Percentiles rank a stretch among this genome's conserved stretches.
Evolutionary conservation across 2,888 invertebrate genomes (phyloP).

Genomic region (Cryptops parisi): DNA sequence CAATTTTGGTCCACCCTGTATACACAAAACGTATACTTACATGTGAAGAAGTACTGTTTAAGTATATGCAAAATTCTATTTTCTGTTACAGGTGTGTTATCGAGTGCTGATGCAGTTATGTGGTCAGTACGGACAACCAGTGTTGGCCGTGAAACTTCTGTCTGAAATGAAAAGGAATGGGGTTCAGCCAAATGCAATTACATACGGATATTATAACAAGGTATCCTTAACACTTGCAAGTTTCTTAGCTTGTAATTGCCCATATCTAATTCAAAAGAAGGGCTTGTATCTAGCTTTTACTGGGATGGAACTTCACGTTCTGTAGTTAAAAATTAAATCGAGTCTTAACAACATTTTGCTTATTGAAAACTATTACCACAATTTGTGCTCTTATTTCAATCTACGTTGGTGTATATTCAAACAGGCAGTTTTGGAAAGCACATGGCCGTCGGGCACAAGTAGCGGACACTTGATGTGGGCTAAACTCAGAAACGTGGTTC

Average conservation of each 20-base stretch:
- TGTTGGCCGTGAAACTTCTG: conserved; percentile 69
- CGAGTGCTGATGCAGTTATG: conserved; percentile 97
- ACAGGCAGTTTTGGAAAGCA: conserved; percentile 68
- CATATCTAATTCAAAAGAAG: too few species aligned
- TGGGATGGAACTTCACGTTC: background rate
- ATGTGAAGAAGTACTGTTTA: background rate
- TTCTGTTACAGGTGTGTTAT: conserved; percentile 62
- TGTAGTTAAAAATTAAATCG: background rate
- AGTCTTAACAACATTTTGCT: background rate
- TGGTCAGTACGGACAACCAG: conserved; percentile 83
- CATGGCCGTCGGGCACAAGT: conserved; percentile 69
- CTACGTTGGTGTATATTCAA: background rate
- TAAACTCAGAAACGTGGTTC: conserved; percentile 78
- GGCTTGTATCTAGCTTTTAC: too few species aligned
- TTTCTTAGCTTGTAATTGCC: too few species aligned
- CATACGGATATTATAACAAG: conserved; percentile 77
- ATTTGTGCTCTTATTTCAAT: too few species aligned
- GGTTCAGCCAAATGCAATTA: conserved; percentile 91
- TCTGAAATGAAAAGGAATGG: conserved; percentile 41
- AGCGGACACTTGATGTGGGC: conserved; percentile 80
- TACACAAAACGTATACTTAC: background rate
- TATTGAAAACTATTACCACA: too few species aligned
- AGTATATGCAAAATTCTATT: background rate
- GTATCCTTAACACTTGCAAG: too few species aligned
- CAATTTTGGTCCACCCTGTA: too few species aligned